These are phyloP conservation scores for Knipowitschia caucasica DNA, from an alignment of 2,797 vertebrate genomes.

Conservation along the genomic window DNA sequence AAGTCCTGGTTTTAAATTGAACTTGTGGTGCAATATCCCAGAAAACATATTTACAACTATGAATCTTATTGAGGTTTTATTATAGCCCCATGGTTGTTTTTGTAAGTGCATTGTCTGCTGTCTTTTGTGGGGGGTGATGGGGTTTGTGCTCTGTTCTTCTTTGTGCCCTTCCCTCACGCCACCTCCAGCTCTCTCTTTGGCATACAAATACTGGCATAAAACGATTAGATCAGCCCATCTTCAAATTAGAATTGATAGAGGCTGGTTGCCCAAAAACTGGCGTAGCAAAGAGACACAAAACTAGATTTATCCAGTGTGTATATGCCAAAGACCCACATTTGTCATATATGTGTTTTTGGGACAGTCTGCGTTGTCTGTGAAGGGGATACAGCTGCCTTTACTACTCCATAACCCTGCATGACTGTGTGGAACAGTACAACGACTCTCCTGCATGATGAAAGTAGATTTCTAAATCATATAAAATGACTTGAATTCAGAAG, in stretches of 20 bases:
- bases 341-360: slow-evolving; percentile 60
- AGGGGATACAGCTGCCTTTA: slow-evolving; percentile 84
- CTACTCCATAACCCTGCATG: slow-evolving; percentile 70
- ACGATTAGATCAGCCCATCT: too few relatives aligned
- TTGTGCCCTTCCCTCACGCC: slow-evolving; percentile 78
- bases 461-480: too few relatives aligned
- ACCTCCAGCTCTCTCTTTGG: slow-evolving; percentile 71
- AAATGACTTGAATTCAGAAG: too few relatives aligned
- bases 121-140: slow-evolving; percentile 59
- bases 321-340: slow-evolving; percentile 74
- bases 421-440: slow-evolving; percentile 13
- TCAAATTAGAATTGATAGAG: not conserved
- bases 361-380: slow-evolving; percentile 69
- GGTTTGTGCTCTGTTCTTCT: slow-evolving; percentile 68
- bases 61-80: too few relatives aligned
- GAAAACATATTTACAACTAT: too few relatives aligned
- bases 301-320: slow-evolving; percentile 31
- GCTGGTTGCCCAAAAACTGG: too few relatives aligned
- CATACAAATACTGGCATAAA: slow-evolving; percentile 76
- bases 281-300: not conserved
- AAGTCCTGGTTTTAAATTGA: not conserved
- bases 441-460: not conserved
- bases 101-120: slow-evolving; percentile 13
- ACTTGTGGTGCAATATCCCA: too few relatives aligned
- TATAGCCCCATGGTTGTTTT: too few relatives aligned